Conservation (phyloP, 2,888 invertebrate species). For the Mythimna lalbum region DNA sequence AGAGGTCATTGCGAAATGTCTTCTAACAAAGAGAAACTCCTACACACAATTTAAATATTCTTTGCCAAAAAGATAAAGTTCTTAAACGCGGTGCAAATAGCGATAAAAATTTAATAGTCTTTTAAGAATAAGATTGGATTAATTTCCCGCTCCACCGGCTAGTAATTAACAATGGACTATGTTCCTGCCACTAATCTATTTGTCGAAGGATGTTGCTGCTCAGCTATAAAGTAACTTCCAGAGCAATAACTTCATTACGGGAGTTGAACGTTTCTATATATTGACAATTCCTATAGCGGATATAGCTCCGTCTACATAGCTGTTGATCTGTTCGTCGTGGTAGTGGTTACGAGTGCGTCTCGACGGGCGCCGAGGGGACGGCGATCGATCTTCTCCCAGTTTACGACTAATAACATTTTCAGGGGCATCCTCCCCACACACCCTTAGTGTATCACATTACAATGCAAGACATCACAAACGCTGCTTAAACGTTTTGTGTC, state of each 20-base stretch:
- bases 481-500: constrained; percentile 13
- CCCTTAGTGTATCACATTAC: constrained; percentile 55
- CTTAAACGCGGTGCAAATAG: constrained; percentile 19
- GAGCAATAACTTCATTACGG: constrained; percentile 36
- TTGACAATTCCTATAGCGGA: constrained; percentile 40
- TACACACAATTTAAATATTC: constrained; percentile 28
- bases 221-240: constrained; percentile 29
- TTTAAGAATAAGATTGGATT: constrained; percentile 35
- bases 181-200: constrained; percentile 37
- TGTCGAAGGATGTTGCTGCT: constrained; percentile 26
- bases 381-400: constrained; percentile 84
- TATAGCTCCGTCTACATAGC: constrained; percentile 48
- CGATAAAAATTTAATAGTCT: constrained; percentile 31
- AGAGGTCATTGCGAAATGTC: constrained; percentile 20
- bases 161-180: constrained; percentile 45
- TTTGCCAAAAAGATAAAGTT: constrained; percentile 16
- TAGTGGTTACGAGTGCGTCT: constrained; percentile 59
- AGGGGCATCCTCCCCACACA: constrained; percentile 71
- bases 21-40: constrained; percentile 24
- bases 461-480: constrained; percentile 29
- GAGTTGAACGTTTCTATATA: constrained; percentile 41
- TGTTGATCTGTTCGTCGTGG: constrained; percentile 55
- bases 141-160: constrained; percentile 30
- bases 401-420: constrained; percentile 83
- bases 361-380: constrained; percentile 81